Evolutionary conservation across 2,113 vertebrate species (phyloP).

Genomic region (human (Homo sapiens)): GRCh38 chr4:43037001-43037500

Average conservation of each 20-base stretch:
- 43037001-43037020: not conserved
- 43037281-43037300: not conserved
- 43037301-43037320: not conserved
- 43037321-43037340: not conserved
- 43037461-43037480: not conserved
- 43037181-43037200: not conserved
- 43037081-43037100: conserved; percentile 3
- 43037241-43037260: not conserved
- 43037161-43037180: not conserved
- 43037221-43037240: not conserved
- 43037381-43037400: not conserved
- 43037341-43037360: not conserved
- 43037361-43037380: not conserved
- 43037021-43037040: not conserved
- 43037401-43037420: not conserved
- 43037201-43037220: not conserved
- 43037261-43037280: not conserved
- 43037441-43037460: not conserved
- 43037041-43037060: not conserved
- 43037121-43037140: not conserved
- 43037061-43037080: not conserved
- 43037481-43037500: not conserved
- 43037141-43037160: not conserved
- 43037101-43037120: not conserved
- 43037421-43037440: not conserved